Base-by-base conservation (phyloP, 2,113 vertebrate species). In the Rhynchomys soricoides region DNA sequence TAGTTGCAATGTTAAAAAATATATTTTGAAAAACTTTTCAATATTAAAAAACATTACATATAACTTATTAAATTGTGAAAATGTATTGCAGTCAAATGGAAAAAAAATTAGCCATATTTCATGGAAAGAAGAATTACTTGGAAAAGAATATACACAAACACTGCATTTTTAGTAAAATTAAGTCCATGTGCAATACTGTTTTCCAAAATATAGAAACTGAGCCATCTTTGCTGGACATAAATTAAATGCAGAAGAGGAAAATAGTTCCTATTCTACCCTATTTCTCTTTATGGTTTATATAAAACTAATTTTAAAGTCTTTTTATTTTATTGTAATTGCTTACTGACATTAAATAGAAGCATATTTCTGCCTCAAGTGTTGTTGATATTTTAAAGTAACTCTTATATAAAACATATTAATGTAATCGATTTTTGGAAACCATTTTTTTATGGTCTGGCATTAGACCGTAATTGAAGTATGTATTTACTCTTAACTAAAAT, bases 201-300 rank as follows among this genome's bases (percentile, higher is more conserved):
- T 98, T 97, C 95, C 97, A 97, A 97, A 97, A 93, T 97, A 95
- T 91, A 92, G 90, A 96, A 97, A 94, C 71, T 83, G 86, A 97
- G 55, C 86, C 93, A 95, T 95, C 66, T 91, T 97, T 96, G 97
- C 86, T 95, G 62, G 68, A 82, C 95, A 96, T 83, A 98, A 97
- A 97, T 98, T 97, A 96, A 97, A 96, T 71, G 22, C 97, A 98
- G 97, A 96, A 96, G 74, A 97, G 50, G 85, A 96, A 98, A 97
- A 98, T 95, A 91, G 78, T 98, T 96, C 81, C n/a, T 85, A 95
- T 95, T 92, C 64, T 92, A 90, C 9, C 16, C 89, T 57, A 86
- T 78, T 98, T 97, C 87, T 96, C 90, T 95, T 95, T 95, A 95
- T 96, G 97, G 95, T 89, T 96, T 97, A 57, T 90, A 93, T 94